Evolutionary conservation across 2,113 vertebrate species (phyloP).

Genomic region (Heliornis fulica): DNA sequence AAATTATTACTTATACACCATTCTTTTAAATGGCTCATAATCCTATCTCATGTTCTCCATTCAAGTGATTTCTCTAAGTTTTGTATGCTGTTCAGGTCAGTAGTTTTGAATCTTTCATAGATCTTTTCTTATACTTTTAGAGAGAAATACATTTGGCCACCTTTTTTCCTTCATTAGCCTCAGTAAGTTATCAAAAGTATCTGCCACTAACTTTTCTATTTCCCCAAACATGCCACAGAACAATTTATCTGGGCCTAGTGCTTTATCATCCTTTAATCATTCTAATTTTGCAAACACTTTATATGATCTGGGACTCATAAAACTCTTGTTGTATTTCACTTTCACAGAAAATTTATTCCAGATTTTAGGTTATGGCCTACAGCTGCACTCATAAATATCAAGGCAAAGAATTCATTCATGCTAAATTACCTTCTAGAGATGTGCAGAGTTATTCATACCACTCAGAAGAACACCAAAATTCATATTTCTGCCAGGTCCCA

Average conservation of each 20-base stretch:
- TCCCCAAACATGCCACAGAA: background rate
- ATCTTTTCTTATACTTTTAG: background rate
- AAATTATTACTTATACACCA: background rate
- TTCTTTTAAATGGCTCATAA: background rate
- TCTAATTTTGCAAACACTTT: conserved; percentile 58
- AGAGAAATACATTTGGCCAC: background rate
- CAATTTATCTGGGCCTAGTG: conserved; percentile 14
- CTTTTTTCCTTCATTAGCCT: background rate
- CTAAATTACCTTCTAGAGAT: conserved; percentile 57
- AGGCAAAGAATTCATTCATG: conserved; percentile 56
- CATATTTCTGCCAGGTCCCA: background rate
- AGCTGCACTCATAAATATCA: conserved; percentile 61
- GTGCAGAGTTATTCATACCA: conserved; percentile 20
- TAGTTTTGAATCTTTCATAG: background rate
- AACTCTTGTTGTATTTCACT: conserved; percentile 40
- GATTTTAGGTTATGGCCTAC: conserved; percentile 56
- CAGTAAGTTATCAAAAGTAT: background rate
- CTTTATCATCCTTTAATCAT: conserved; percentile 55
- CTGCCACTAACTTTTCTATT: background rate
- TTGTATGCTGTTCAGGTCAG: background rate
- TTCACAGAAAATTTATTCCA: conserved; percentile 63
- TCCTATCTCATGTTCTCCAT: background rate
- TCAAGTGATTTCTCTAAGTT: background rate
- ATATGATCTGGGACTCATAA: conserved; percentile 52
- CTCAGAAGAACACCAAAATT: conserved; percentile 45